phyloP scores from a whole-genome alignment of 2,113 vertebrate species.

The Perccottus glenii region DNA sequence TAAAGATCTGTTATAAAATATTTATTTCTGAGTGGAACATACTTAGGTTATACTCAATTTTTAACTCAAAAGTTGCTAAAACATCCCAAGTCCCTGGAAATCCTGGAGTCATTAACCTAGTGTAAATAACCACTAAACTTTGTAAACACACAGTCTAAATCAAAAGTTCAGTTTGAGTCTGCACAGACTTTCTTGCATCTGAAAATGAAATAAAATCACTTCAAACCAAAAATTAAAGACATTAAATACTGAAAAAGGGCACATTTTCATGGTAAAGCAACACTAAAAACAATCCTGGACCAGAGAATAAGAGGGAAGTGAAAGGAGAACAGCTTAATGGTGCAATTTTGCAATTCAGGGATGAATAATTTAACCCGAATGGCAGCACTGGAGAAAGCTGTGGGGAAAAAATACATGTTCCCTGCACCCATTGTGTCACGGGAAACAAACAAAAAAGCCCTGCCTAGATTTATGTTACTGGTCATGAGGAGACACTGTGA shows the following conservation, averaged over 20 bases:
- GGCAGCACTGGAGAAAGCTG: slow-evolving; percentile 10
- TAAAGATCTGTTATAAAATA: not conserved
- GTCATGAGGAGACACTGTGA: slow-evolving; percentile 42
- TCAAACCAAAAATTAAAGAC: not conserved
- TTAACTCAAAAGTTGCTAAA: not conserved
- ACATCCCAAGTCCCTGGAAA: not conserved
- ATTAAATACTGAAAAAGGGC: slow-evolving; percentile 7
- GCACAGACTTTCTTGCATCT: too few species aligned
- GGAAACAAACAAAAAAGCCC: not conserved
- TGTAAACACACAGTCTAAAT: not conserved
- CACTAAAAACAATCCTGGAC: slow-evolving; percentile 1
- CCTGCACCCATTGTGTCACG: slow-evolving; percentile 4
- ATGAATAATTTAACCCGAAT: slow-evolving; percentile 18
- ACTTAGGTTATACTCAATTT: not conserved
- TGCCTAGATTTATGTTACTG: slow-evolving; percentile 8
- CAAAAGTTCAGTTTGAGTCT: too few species aligned
- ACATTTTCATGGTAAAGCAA: slow-evolving; percentile 10
- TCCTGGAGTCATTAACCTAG: not conserved
- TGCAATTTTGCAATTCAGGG: slow-evolving; percentile 26
- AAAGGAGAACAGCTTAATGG: slow-evolving; percentile 8
- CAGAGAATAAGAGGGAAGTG: not conserved
- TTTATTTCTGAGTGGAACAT: not conserved
- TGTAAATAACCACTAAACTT: not conserved
- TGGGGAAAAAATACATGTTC: slow-evolving; percentile 11
- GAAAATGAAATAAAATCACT: too few species aligned